A percentile compares a stretch with the other conserved stretches of the same genome.
These are phyloP conservation scores for Germaria angustata DNA, from an alignment of 2,888 invertebrate species.

Conservation along the genomic window DNA sequence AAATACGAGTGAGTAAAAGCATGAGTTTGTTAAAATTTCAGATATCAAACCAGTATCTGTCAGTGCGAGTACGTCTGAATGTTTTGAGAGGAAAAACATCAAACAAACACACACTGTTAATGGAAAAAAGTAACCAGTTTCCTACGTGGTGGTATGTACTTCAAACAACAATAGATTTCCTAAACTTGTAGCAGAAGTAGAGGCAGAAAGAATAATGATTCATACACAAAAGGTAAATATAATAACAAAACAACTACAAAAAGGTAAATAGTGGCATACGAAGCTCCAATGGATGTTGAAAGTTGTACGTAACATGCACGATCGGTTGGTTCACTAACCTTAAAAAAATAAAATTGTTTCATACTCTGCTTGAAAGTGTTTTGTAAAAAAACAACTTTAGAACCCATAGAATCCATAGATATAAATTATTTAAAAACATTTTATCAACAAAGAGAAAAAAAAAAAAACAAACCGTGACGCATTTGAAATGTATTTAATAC, in stretches of 20 bases:
- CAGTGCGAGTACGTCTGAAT: background rate
- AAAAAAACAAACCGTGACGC: slow-evolving; percentile 32
- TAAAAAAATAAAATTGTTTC: slow-evolving; percentile 31
- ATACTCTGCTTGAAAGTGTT: background rate
- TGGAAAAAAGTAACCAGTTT: slow-evolving; percentile 44
- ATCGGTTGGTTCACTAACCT: slow-evolving; percentile 65
- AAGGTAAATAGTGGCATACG: slow-evolving; percentile 46
- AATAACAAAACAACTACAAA: background rate
- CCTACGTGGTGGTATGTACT: slow-evolving; percentile 26
- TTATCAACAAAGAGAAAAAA: background rate
- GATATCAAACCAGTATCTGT: slow-evolving; percentile 9
- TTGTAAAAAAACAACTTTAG: background rate
- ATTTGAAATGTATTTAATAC: slow-evolving; percentile 17
- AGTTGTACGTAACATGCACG: slow-evolving; percentile 48
- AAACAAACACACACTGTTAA: background rate
- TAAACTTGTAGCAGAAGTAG: slow-evolving; percentile 26
- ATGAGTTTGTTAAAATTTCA: slow-evolving; percentile 12
- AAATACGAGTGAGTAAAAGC: background rate
- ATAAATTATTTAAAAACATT: background rate
- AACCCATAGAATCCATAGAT: background rate
- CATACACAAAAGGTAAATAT: background rate
- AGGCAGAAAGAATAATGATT: slow-evolving; percentile 9
- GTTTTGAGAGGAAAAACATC: background rate
- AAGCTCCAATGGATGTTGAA: slow-evolving; percentile 30
- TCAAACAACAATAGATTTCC: slow-evolving; percentile 42